Base-by-base conservation (phyloP, 2,888 invertebrate species). In the Falcaria lacertinaria region DNA sequence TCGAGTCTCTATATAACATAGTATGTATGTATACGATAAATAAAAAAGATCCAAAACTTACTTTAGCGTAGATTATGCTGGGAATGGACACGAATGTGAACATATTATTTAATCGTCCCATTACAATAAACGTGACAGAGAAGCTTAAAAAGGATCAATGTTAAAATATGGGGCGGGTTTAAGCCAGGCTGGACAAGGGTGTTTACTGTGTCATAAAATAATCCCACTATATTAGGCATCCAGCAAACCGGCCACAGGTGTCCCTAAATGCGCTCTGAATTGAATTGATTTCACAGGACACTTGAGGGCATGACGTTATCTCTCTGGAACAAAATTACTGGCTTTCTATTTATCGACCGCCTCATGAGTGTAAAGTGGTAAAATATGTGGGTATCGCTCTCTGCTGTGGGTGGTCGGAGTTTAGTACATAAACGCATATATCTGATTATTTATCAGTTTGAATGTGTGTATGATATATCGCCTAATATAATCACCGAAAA, bases 311-410 rank as follows among this genome's bases (percentile, higher is more conserved):
- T 50, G 44, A 45, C 52, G 52, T 56, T 61, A 61, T 59, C 59
- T 50, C 37, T 43, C 44, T 42, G 50, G 45, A 47, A 48, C 47
- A 43, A 50, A 57, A 50, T 47, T 7, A 43, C 57, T 52, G 43
- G 52, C 50, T 53, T 50, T 54, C 57, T 64, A 57, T 59, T 59
- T 63, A 60, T 59, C 52, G 59, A 59, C 54, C 52, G 57, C 42
- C 60, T 50, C 58, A 59, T 54, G 51, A 57, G 52, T 52, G 47
- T 52, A 51, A 52, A 52, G 54, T 49, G 33, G 39, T 34, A 33
- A 42, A 33, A 44, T 41, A 47, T 47, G 44, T 44, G 33, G 42
- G 39, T 15, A 19, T 28, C 36, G 40, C 33, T 42, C 14, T 34
- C 34, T 22, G 33, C 15, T 35, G 55, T 52, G 61, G 54, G 59